A percentile compares a stretch with the other conserved stretches of the same genome.
Conservation (phyloP, 2,888 invertebrate species). For the Rhopalosiphum nymphaeae region DNA sequence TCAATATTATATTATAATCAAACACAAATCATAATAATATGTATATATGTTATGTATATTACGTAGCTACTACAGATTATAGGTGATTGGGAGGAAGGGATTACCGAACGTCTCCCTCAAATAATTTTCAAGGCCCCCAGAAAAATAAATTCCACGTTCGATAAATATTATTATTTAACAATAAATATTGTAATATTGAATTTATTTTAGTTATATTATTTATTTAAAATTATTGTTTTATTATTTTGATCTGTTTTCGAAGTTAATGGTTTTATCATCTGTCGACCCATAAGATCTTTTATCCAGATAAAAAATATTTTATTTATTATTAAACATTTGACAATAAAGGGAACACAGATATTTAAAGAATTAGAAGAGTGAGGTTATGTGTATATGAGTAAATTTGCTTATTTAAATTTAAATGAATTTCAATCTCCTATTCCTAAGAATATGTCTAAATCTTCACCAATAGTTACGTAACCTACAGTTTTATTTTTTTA, state of each 20-base stretch:
- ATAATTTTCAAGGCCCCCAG: not conserved
- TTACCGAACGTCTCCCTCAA: not conserved
- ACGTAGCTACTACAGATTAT: too few species aligned
- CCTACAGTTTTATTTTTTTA: not conserved
- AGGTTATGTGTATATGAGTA: not conserved
- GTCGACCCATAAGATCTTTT: not conserved
- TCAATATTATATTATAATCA: not conserved
- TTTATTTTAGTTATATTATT: not conserved
- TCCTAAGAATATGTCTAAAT: not conserved
- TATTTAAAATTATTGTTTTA: not conserved
- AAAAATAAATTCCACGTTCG: not conserved
- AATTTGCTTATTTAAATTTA: not conserved
- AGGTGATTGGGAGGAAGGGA: not conserved
- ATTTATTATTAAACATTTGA: not conserved
- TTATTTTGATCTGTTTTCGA: not conserved
- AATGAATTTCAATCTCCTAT: not conserved
- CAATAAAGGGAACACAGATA: not conserved
- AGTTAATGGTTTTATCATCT: not conserved
- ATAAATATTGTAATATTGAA: not conserved
- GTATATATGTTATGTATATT: not conserved
- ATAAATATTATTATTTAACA: not conserved
- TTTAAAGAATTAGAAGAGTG: not conserved
- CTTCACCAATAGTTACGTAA: not conserved
- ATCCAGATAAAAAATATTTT: not conserved
- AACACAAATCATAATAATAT: not conserved